Evolutionary conservation across 1,140 invertebrate species (phyloP), one percentile per base, ranked within the genome.

Genomic region (Pteromalus puparum): DNA sequence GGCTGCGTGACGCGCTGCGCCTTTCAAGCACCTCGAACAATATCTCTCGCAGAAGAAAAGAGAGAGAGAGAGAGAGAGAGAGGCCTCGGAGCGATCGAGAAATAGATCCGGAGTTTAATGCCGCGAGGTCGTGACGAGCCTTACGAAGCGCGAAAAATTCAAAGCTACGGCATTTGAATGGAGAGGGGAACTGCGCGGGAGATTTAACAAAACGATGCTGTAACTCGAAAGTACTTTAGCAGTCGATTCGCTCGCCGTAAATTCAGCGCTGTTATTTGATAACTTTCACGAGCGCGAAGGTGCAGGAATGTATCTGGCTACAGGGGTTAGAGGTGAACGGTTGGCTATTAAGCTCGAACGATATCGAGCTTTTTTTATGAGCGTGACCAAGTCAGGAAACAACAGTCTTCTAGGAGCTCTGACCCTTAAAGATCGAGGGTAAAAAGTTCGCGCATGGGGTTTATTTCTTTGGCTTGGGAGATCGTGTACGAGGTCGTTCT

Each of bases 101-200:
- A 80, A 78, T 53, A 42, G 67, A 83, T 70, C 75, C 10, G 7
- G 70, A 70, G 30, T 83, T 78, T 83, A 78, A 83, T 77, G 28
- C 75, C 75, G 18, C 34, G 30, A 38, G 21, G 24, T 78, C 67
- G 75, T 78, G 82, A 83, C 65, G 67, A 83, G 82, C 75, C 46
- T 83, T n/a, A 26, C 46, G 48, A 83, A 72, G 53, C 68, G 30
- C 61, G 65, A 24, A 48, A 76, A 83, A 38, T 77, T 77, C 2
- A 53, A 65, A 46, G 42, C 42, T 26, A 10, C n/a, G 68, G 68
- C 15, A 46, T 24, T 30, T 12, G 38, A 82, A 38, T 74, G 18
- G 3, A 28, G 65, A 34, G 34, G 21, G 34, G 21, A 70, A 18
- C 53, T 61, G 34, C 30, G 2, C 38, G 9, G 30, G 42, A 73